phyloP scores from a whole-genome alignment of 2,888 invertebrate genomes.

The Heliconius aoede region DNA sequence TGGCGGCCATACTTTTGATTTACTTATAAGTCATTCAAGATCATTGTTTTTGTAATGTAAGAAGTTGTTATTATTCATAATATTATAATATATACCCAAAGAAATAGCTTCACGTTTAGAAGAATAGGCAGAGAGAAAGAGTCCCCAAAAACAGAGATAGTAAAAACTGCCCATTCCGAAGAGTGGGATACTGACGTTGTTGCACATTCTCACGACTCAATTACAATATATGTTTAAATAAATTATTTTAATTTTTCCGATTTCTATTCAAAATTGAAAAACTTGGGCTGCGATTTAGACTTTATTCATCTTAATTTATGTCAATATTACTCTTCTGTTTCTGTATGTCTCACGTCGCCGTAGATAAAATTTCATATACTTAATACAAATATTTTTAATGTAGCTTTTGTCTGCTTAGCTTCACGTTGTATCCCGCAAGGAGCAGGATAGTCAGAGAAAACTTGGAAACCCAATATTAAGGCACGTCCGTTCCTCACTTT shows the following conservation, averaged over 20 bases:
- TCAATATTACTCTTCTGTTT: conserved; percentile 13
- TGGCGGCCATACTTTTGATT: conserved; percentile 32
- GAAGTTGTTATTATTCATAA: not conserved
- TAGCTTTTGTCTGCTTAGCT: not conserved
- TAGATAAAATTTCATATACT: not conserved
- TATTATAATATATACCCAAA: too few relatives aligned
- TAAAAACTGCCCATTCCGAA: too few relatives aligned
- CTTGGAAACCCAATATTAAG: too few relatives aligned
- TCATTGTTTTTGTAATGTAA: not conserved
- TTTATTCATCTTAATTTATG: conserved; percentile 15
- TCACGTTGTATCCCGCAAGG: not conserved
- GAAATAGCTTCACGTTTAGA: too few relatives aligned
- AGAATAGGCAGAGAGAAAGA: too few relatives aligned
- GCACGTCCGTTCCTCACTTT: too few relatives aligned
- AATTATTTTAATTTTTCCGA: too few relatives aligned
- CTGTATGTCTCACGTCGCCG: not conserved
- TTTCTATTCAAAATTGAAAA: not conserved
- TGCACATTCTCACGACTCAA: too few relatives aligned
- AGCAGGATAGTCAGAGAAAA: too few relatives aligned
- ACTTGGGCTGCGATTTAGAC: not conserved
- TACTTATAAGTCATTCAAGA: conserved; percentile 20
- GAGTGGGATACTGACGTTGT: too few relatives aligned
- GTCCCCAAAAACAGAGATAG: too few relatives aligned
- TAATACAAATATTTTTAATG: not conserved
- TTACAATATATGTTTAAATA: too few relatives aligned